A percentile compares a stretch with the other conserved stretches of the same genome.
Evolutionary conservation across 2,797 vertebrate genomes (phyloP).

Genomic region (Brachyrhaphis roseni): DNA sequence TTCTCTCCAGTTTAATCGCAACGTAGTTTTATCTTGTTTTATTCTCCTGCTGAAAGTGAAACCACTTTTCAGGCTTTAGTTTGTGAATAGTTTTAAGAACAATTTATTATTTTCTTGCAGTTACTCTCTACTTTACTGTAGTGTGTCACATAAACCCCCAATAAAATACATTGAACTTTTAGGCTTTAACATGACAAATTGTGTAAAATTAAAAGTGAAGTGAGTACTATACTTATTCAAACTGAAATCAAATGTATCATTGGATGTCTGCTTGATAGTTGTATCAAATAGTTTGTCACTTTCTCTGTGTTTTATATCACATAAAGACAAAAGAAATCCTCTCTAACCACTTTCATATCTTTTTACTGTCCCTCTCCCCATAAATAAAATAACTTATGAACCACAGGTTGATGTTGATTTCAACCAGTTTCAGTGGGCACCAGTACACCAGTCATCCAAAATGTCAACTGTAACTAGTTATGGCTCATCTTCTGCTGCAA

Average conservation of each 20-base stretch:
- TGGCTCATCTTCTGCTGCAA: slow-evolving; percentile 68
- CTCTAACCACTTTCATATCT: slow-evolving; percentile 27
- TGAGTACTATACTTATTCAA: slow-evolving; percentile 11
- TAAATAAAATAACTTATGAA: slow-evolving; percentile 37
- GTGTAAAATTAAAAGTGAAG: neutral
- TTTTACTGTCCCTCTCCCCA: slow-evolving; percentile 59
- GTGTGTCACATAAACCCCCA: neutral
- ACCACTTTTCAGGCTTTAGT: neutral
- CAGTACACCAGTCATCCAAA: slow-evolving; percentile 76
- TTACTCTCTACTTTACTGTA: neutral
- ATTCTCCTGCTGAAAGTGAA: neutral
- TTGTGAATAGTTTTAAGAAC: neutral
- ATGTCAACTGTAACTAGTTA: slow-evolving; percentile 68
- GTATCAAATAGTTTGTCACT: neutral
- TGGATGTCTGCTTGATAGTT: neutral
- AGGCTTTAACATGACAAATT: neutral
- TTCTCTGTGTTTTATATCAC: slow-evolving; percentile 16
- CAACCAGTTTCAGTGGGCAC: slow-evolving; percentile 84
- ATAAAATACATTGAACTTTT: neutral
- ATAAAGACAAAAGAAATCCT: neutral
- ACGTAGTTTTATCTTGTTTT: neutral
- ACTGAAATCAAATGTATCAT: slow-evolving; percentile 5
- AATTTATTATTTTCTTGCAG: neutral
- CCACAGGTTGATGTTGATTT: slow-evolving; percentile 85
- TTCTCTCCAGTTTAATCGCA: too few relatives aligned